A percentile compares a stretch with the other conserved stretches of the same genome.
Conservation (phyloP, 2,113 vertebrate species). For the Montifringilla adamsi region DNA sequence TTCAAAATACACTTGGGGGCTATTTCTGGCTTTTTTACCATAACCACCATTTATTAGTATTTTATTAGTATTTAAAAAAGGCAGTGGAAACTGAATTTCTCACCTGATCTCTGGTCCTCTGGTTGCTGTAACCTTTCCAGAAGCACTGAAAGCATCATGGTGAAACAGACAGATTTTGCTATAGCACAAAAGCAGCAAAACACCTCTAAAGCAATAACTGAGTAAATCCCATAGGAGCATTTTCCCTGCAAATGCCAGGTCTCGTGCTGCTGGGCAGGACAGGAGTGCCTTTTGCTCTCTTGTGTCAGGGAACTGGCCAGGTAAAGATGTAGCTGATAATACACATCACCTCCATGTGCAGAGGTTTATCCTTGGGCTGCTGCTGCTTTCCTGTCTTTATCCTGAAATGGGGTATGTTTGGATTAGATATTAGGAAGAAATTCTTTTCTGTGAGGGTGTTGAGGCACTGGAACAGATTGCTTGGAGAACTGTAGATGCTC, state of each 20-base stretch:
- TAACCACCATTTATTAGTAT: slow-evolving; percentile 27
- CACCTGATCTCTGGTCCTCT: slow-evolving; percentile 20
- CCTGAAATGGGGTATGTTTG: neutral
- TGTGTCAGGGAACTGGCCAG: neutral
- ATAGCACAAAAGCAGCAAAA: neutral
- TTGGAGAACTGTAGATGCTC: neutral
- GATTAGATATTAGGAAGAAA: neutral
- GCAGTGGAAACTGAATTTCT: neutral
- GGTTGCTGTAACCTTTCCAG: slow-evolving; percentile 21
- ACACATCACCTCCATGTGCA: neutral
- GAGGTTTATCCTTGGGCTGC: neutral
- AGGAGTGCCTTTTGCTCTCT: neutral
- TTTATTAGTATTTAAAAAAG: slow-evolving; percentile 50
- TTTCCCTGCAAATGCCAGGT: neutral
- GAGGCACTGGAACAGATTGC: neutral
- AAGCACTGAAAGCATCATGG: accelerated
- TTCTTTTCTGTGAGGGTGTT: neutral
- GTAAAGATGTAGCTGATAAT: neutral
- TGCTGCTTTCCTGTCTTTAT: neutral
- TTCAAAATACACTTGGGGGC: slow-evolving; percentile 7
- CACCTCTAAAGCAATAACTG: neutral
- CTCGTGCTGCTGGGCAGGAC: neutral
- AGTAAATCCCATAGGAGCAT: neutral
- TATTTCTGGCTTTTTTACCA: neutral
- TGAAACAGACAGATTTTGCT: neutral